A percentile compares a stretch with the other conserved stretches of the same genome.
Conservation (phyloP, 37 sponge, comb jelly and placozoan genomes). For the Ephydatia muelleri region DNA sequence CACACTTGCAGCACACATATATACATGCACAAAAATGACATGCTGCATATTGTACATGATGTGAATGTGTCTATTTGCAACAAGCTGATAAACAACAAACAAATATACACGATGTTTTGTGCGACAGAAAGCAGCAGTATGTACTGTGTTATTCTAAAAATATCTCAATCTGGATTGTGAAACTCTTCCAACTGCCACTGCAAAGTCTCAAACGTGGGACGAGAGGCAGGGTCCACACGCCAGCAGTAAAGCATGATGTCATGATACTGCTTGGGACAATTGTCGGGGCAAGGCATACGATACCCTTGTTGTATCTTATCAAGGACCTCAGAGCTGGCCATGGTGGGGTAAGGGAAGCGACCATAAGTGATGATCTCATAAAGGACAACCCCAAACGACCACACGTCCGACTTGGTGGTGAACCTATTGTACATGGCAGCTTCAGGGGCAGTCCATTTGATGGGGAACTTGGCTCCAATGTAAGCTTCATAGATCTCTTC, state of each 20-base stretch:
- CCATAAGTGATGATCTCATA: constrained; percentile 96
- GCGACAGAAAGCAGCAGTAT: not conserved
- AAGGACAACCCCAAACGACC: constrained; percentile 95
- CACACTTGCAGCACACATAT: too few relatives aligned
- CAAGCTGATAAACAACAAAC: too few relatives aligned
- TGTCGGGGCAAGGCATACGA: constrained; percentile 76
- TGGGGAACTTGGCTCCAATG: constrained; percentile 94
- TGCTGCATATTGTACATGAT: too few relatives aligned
- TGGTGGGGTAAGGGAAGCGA: constrained; percentile 94
- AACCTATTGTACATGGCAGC: too few relatives aligned
- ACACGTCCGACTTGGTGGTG: too few relatives aligned
- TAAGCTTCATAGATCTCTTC: constrained; percentile 92
- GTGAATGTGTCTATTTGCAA: too few relatives aligned
- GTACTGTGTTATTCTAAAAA: not conserved
- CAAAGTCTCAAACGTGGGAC: constrained; percentile 93
- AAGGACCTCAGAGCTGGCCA: constrained; percentile 93
- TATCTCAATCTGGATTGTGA: not conserved
- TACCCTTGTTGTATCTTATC: constrained; percentile 74
- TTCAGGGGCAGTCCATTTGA: too few relatives aligned
- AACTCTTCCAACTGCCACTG: too few relatives aligned
- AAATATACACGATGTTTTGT: too few relatives aligned
- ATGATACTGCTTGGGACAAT: constrained; percentile 70
- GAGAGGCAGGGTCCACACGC: constrained; percentile 64
- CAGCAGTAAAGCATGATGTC: constrained; percentile 86
- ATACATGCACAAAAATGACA: too few relatives aligned